phyloP scores from a whole-genome alignment of 2,888 invertebrate species.

The Xiphydria camelus region DNA sequence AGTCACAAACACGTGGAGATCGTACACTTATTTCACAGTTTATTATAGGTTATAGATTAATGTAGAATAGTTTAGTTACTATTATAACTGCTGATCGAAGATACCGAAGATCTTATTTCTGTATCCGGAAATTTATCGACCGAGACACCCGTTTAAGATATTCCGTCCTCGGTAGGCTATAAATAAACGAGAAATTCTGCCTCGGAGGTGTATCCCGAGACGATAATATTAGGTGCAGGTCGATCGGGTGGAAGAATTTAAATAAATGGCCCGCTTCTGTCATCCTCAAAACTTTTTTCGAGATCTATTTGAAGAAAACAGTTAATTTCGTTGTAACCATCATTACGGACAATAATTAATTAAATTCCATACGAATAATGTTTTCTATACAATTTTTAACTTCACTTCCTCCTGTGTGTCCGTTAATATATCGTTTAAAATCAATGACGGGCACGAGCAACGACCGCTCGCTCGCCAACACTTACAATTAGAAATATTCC shows the following conservation, averaged over 20 bases:
- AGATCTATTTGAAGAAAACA: conserved; percentile 19
- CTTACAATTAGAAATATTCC: conserved; percentile 47
- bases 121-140: conserved; percentile 30
- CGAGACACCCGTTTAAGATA: conserved; percentile 4
- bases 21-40: conserved; percentile 58
- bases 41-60: conserved; percentile 59
- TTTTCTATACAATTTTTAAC: conserved; percentile 56
- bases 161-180: too few species aligned
- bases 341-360: conserved; percentile 52
- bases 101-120: conserved; percentile 50
- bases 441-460: conserved; percentile 49
- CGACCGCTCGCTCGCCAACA: conserved; percentile 35
- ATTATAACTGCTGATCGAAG: conserved; percentile 57
- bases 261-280: too few species aligned
- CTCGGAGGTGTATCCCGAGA: conserved; percentile 37
- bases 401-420: conserved; percentile 33
- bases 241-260: conserved; percentile 37
- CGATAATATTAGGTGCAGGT: conserved; percentile 31
- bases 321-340: conserved; percentile 53
- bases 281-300: conserved; percentile 3
- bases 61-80: conserved; percentile 58
- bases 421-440: conserved; percentile 44
- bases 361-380: conserved; percentile 46
- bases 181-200: conserved; percentile 9
- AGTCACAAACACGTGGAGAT: conserved; percentile 7